A percentile compares a stretch with the other conserved stretches of the same genome.
phyloP scores from a whole-genome alignment of 1,140 invertebrate genomes.

The Condylostylus longicornis region DNA sequence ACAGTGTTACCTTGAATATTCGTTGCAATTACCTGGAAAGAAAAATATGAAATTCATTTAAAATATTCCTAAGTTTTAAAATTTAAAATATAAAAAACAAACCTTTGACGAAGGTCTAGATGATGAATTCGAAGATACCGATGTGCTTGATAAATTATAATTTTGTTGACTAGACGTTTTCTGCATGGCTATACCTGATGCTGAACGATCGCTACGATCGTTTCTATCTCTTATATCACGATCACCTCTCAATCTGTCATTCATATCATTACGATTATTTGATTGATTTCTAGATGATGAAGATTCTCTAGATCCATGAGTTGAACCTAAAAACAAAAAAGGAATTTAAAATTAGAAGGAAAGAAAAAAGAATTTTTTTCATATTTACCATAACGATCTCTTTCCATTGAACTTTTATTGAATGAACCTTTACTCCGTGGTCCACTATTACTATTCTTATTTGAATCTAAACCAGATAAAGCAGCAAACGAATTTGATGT shows the following conservation, averaged over 20 bases:
- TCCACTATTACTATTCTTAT: conserved; percentile 15
- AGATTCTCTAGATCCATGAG: conserved; percentile 34
- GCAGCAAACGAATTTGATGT: conserved; percentile 26
- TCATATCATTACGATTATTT: conserved; percentile 14
- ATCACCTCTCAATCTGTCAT: conserved; percentile 8
- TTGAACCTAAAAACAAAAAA: conserved; percentile 40
- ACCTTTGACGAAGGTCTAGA: conserved; percentile 18
- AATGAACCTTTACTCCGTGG: conserved; percentile 33
- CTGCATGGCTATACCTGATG: conserved; percentile 15
- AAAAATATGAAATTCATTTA: too few species aligned
- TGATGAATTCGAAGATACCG: conserved; percentile 9
- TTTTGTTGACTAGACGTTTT: conserved; percentile 29
- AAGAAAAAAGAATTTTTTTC: neutral
- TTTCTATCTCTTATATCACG: too few species aligned
- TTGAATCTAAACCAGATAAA: conserved; percentile 23
- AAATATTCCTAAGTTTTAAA: too few species aligned
- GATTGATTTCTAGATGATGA: conserved; percentile 22
- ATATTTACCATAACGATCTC: conserved; percentile 22
- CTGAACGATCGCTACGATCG: too few species aligned
- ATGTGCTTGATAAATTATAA: too few species aligned
- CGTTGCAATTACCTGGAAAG: too few species aligned
- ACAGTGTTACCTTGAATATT: too few species aligned
- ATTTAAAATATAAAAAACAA: neutral
- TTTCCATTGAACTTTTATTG: conserved; percentile 35
- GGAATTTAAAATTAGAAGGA: neutral